Percentiles rank a stretch among this genome's conserved stretches.
Evolutionary conservation across 2,888 invertebrate genomes (phyloP).

Genomic region (Fragum sueziense): DNA sequence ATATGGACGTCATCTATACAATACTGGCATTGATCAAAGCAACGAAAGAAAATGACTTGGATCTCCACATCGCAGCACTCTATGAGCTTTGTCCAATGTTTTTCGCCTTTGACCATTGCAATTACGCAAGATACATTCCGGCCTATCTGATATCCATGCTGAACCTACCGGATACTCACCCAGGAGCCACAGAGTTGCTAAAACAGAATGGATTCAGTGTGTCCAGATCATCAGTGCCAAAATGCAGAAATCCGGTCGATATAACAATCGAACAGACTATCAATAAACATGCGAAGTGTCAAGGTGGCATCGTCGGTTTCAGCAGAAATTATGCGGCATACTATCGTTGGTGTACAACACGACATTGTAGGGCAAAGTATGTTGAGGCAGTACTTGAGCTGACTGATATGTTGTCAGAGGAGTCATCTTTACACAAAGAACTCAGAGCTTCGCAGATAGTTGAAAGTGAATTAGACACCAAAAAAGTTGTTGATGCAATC

Average conservation of each 20-base stretch:
- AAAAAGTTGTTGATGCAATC: constrained; percentile 22
- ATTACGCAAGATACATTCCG: constrained; percentile 53
- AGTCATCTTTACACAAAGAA: constrained; percentile 22
- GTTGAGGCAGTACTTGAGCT: constrained; percentile 25
- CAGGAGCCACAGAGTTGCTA: constrained; percentile 44
- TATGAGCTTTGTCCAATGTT: constrained; percentile 46
- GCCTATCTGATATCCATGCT: constrained; percentile 37
- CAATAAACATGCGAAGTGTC: constrained; percentile 40
- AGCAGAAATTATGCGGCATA: constrained; percentile 41
- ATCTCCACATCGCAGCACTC: constrained; percentile 35
- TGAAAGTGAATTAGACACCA: constrained; percentile 12
- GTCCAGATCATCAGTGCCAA: constrained; percentile 39
- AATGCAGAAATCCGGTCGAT: constrained; percentile 45
- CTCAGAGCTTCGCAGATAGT: constrained; percentile 12
- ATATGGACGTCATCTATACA: constrained; percentile 38
- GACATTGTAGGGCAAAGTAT: constrained; percentile 26
- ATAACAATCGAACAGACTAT: constrained; percentile 46
- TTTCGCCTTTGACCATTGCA: constrained; percentile 45
- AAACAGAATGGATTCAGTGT: constrained; percentile 48
- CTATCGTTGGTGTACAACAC: constrained; percentile 38
- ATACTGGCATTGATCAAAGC: constrained; percentile 42
- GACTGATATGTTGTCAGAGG: constrained; percentile 22
- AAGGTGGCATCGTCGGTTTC: constrained; percentile 35
- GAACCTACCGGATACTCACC: constrained; percentile 37
- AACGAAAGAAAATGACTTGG: constrained; percentile 52